A percentile compares a stretch with the other conserved stretches of the same genome.
Evolutionary conservation across 2,113 vertebrate species (phyloP).

Genomic region (Plectropomus leopardus): DNA sequence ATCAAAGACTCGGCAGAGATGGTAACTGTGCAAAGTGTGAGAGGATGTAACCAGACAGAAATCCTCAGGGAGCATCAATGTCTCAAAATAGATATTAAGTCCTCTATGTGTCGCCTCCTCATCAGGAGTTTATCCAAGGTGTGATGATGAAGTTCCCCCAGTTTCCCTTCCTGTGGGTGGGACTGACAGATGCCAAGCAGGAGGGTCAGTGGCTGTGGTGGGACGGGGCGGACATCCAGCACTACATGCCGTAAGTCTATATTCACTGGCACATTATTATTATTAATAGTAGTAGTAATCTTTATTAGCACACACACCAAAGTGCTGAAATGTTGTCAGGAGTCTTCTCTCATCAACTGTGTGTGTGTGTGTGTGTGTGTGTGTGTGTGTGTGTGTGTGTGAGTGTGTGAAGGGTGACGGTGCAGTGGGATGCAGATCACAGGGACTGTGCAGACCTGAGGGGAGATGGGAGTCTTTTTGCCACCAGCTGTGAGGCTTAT

Average conservation of each 20-base stretch:
- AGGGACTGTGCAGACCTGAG: slow-evolving; percentile 71
- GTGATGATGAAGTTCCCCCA: slow-evolving; percentile 7
- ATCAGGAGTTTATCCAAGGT: slow-evolving; percentile 55
- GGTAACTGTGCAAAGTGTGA: slow-evolving; percentile 33
- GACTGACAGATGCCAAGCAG: slow-evolving; percentile 51
- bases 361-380: too few relatives aligned
- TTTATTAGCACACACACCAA: too few relatives aligned
- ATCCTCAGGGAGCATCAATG: neutral
- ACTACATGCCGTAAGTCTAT: slow-evolving; percentile 50
- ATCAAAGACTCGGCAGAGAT: slow-evolving; percentile 65
- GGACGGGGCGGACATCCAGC: slow-evolving; percentile 48
- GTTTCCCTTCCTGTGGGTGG: slow-evolving; percentile 64
- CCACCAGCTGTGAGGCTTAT: slow-evolving; percentile 33
- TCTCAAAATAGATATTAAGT: neutral
- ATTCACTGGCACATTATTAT: too few relatives aligned
- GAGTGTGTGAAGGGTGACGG: slow-evolving; percentile 30
- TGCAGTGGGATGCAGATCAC: slow-evolving; percentile 61
- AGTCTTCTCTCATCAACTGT: too few relatives aligned
- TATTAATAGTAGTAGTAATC: too few relatives aligned
- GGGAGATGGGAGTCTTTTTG: slow-evolving; percentile 50
- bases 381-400: neutral
- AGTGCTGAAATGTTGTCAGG: too few relatives aligned
- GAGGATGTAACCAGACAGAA: neutral
- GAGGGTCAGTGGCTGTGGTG: slow-evolving; percentile 67
- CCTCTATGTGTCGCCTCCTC: neutral